Evolutionary conservation across 2,797 vertebrate genomes (phyloP).

Genomic region (Onychomys arenicola): DNA sequence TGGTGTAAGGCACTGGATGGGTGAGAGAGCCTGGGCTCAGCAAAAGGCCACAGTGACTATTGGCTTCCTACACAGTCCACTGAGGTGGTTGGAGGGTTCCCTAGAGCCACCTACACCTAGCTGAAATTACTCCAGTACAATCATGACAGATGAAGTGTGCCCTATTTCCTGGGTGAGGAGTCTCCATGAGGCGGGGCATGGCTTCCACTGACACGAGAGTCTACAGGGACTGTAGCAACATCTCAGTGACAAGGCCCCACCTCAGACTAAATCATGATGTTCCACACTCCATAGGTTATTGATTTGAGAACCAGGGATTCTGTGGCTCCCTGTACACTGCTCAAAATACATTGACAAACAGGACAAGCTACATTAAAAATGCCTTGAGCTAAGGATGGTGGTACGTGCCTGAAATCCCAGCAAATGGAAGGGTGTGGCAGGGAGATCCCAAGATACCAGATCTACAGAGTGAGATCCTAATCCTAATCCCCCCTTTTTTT

Average conservation of each 20-base stretch:
- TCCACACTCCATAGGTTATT: not conserved
- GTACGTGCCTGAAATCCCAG: not conserved
- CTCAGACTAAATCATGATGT: not conserved
- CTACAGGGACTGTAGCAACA: not conserved
- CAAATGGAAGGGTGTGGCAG: not conserved
- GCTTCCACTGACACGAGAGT: not conserved
- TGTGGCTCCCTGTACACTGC: no score
- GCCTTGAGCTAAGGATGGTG: not conserved
- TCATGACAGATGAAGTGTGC: not conserved
- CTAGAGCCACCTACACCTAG: no score
- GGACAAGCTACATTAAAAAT: not conserved
- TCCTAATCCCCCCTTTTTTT: not conserved
- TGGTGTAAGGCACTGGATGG: not conserved
- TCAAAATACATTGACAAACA: not conserved
- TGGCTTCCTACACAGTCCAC: not conserved
- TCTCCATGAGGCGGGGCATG: no score
- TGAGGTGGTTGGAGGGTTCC: not conserved
- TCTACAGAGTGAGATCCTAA: not conserved
- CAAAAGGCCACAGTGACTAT: not conserved
- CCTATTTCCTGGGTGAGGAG: not conserved
- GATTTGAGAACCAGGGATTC: not conserved
- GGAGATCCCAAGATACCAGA: not conserved
- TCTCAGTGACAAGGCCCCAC: not conserved
- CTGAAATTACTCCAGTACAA: not conserved
- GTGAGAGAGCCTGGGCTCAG: not conserved